A percentile compares a stretch with the other conserved stretches of the same genome.
Evolutionary conservation across 1,140 invertebrate species (phyloP).

Genomic region (Hetaerina americana): DNA sequence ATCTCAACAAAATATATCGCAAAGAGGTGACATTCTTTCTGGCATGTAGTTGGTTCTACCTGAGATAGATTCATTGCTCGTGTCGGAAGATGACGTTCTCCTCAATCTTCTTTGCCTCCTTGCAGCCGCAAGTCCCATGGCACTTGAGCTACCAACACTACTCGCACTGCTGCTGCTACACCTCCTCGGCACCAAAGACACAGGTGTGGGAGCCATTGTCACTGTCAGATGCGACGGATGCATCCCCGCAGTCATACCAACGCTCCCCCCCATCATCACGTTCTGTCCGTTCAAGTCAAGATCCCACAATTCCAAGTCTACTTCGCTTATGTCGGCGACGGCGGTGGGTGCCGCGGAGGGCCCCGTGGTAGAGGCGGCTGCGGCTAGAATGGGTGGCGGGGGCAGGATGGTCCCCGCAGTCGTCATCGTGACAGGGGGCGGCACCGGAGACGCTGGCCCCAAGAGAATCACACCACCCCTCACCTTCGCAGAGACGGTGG

Average conservation of each 20-base stretch:
- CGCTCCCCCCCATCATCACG: conserved; percentile 20
- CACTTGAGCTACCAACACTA: background rate
- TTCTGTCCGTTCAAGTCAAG: conserved; percentile 38
- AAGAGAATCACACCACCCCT: background rate
- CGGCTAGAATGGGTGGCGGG: conserved; percentile 38
- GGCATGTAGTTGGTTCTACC: too few relatives aligned
- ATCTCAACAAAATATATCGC: background rate
- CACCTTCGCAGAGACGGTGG: conserved; percentile 14
- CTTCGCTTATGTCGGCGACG: conserved; percentile 47
- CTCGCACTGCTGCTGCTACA: background rate
- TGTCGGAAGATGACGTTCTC: conserved; percentile 24
- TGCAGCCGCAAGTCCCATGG: too few relatives aligned
- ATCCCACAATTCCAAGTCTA: conserved; percentile 71
- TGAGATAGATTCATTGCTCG: conserved; percentile 30
- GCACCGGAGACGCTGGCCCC: conserved; percentile 36
- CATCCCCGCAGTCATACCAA: conserved; percentile 26
- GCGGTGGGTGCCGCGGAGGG: conserved; percentile 27
- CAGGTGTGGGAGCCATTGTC: background rate
- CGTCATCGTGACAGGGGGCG: conserved; percentile 28
- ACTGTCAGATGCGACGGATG: conserved; percentile 11
- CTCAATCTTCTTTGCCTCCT: conserved; percentile 18
- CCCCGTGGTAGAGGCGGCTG: conserved; percentile 37
- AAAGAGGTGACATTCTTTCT: too few relatives aligned
- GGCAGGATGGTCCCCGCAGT: conserved; percentile 26
- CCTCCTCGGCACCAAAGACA: background rate